Base-by-base conservation (phyloP, 2,888 invertebrate species). In the Agapetus fuscipes region DNA sequence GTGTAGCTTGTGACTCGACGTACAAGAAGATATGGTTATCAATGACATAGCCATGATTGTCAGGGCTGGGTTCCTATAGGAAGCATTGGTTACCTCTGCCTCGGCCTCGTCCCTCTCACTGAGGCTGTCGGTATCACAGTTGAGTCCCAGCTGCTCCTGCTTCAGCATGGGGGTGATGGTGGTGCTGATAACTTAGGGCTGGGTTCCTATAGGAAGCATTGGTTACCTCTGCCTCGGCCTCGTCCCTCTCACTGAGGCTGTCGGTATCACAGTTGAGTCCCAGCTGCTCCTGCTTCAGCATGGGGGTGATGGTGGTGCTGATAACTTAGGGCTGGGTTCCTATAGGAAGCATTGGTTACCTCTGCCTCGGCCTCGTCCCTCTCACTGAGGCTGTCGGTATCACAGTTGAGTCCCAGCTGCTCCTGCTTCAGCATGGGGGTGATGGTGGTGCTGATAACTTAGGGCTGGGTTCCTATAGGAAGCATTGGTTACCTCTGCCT, bases 291-390 rank as follows among this genome's bases (percentile, higher is more conserved):
- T 69, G 69, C 52, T 70, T 70, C 11, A 59, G 61, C 31, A 69
- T 51, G 17, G 69, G 68, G 14, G 68, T 66, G 24, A 69, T 79
- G 14, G 80, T 82, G 13, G 81, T 80, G 53, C 71, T 81, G 1
- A 81, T 80, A 54, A 82, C 79, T 56, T 74, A 76, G 54, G 78
- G 61, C 13, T n/a, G n/a, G 5, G 33, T 29, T 34, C 3, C 29
- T 6, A 26, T 34, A 35, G 4, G 13, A 11, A 27, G 5, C 17
- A 33, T 9, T 9, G 27, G 31, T 28, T 43, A 70, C 70, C 56
- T 88, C 86, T 3, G 84, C 87, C 58, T 84, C 83, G 11, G 83
- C 83, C 60, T 85, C 84, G 56, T 83, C 84, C 14, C 83, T 66
- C 54, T 77, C 76, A 58, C 87, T 80, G 47, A 81, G 70, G 48